A percentile compares a stretch with the other conserved stretches of the same genome.
Evolutionary conservation across 2,113 vertebrate species (phyloP).

Genomic region (Vulpes ferrilata): DNA sequence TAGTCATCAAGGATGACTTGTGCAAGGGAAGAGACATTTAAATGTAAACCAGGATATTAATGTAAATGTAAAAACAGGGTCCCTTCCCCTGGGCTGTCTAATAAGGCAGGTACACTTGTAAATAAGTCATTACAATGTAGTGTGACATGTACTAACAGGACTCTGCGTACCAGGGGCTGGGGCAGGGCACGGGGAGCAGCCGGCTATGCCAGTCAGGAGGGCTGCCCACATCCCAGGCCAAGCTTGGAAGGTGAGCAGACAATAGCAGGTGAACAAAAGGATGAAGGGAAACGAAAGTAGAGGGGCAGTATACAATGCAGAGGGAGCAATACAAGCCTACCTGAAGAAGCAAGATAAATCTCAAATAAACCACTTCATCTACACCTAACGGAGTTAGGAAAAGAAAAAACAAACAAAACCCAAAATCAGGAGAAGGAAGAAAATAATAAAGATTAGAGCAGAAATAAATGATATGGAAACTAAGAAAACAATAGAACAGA

Average conservation of each 20-base stretch:
- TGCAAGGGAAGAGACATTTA: not conserved
- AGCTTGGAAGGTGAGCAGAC: not conserved
- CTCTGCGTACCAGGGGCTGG: not conserved
- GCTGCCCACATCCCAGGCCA: not conserved
- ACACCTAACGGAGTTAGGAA: not conserved
- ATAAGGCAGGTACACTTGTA: not conserved
- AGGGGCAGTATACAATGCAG: too few species aligned
- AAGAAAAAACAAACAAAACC: not conserved
- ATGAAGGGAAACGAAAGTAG: not conserved
- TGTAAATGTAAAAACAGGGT: not conserved
- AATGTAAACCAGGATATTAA: not conserved
- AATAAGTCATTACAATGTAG: not conserved
- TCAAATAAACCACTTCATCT: not conserved
- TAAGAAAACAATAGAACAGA: not conserved
- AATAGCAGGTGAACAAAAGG: not conserved
- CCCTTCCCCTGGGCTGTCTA: not conserved
- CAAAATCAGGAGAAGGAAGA: not conserved
- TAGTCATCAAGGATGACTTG: not conserved
- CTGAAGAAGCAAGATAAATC: not conserved
- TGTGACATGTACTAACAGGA: not conserved
- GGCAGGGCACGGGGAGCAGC: not conserved
- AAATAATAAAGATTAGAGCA: not conserved
- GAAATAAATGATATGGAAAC: not conserved
- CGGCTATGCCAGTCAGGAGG: not conserved
- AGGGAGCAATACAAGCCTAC: not conserved